Evolutionary conservation across 2,797 vertebrate species (phyloP).

Genomic region (Potorous gilbertii): DNA sequence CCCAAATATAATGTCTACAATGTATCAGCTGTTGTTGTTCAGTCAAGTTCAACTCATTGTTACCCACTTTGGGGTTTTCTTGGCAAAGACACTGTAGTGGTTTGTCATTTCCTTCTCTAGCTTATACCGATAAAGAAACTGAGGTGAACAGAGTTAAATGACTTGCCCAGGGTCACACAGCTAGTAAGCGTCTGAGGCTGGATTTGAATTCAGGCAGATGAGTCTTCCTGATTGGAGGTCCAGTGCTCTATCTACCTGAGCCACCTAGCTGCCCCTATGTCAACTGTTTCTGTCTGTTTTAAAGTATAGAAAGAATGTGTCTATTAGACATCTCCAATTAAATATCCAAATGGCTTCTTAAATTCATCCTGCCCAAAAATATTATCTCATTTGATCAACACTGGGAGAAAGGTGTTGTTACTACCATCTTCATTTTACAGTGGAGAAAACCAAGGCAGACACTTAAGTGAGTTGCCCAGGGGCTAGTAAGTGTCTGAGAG

Average conservation of each 20-base stretch:
- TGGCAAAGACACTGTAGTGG: neutral
- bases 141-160: neutral
- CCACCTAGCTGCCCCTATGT: neutral
- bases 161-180: conserved; percentile 7
- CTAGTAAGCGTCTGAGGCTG: neutral
- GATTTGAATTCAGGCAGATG: conserved; percentile 38
- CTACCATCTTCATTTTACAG: neutral
- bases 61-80: neutral
- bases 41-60: neutral
- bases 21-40: conserved; percentile 16
- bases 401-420: neutral
- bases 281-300: neutral
- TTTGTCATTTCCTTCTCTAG: neutral
- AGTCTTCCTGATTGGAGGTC: neutral
- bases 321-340: neutral
- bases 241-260: neutral
- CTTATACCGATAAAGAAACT: too few species aligned
- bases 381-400: neutral
- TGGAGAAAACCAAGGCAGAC: neutral
- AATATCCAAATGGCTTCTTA: neutral
- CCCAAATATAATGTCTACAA: neutral
- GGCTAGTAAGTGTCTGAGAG: neutral
- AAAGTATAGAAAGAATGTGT: neutral
- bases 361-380: neutral
- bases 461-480: neutral